Conservation (phyloP, 2,888 invertebrate genomes). For the Mesoligia furuncula region DNA sequence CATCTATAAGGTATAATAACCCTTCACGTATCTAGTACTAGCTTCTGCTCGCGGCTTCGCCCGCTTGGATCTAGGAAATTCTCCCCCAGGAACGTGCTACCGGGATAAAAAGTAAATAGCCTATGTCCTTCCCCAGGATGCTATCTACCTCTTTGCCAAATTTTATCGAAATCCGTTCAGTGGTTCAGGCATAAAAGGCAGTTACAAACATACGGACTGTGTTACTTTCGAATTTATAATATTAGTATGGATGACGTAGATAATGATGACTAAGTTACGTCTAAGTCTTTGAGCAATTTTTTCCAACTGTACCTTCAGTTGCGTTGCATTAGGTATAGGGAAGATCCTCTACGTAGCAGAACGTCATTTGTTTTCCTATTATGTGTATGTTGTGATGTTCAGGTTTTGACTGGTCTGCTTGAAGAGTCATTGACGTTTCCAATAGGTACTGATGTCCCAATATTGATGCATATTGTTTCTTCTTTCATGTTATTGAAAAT, state of each 20-base stretch:
- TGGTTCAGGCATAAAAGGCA: not conserved
- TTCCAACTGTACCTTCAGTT: not conserved
- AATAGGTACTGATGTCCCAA: not conserved
- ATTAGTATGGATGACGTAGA: slow-evolving; percentile 25
- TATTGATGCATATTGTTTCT: not conserved
- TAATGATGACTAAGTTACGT: slow-evolving; percentile 21
- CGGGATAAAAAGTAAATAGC: not conserved
- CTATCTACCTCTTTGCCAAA: not conserved
- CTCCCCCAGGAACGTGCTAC: too few relatives aligned
- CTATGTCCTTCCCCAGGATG: not conserved
- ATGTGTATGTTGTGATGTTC: not conserved
- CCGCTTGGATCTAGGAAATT: not conserved
- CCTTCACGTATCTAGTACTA: not conserved
- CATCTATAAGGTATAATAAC: slow-evolving; percentile 22
- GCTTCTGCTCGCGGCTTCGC: not conserved
- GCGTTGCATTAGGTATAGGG: slow-evolving; percentile 23
- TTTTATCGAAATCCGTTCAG: not conserved
- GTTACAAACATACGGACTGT: not conserved
- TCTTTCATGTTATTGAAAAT: not conserved
- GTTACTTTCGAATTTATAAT: not conserved
- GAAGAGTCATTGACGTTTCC: slow-evolving; percentile 12
- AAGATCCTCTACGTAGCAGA: slow-evolving; percentile 28
- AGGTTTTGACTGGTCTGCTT: slow-evolving; percentile 18
- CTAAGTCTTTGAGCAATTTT: not conserved
- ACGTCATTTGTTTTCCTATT: slow-evolving; percentile 44